Evolutionary conservation across 2,888 invertebrate genomes (phyloP), one percentile per base, ranked within the genome.

Genomic region (Empis stercorea): DNA sequence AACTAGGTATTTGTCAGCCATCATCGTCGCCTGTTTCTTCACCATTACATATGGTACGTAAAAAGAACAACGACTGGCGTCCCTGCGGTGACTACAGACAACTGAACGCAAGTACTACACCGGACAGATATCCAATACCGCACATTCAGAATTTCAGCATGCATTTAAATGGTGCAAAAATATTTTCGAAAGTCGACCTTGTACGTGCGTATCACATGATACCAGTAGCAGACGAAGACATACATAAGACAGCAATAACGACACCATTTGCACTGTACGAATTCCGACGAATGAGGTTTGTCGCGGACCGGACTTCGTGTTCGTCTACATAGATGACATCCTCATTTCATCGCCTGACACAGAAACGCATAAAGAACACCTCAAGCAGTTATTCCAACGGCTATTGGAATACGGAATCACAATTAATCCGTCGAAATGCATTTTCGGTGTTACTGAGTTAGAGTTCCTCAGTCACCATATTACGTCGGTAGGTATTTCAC

Each of bases 1-100:
- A 49, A 14, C 23, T n/a, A n/a, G n/a, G 49, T 10, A 47, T 49
- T 27, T 46, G 49, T 39, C 41, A 15, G 15, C 37, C 37, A 14
- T 37, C 15, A 37, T 37, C 37, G 14, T 37, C 37, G 9, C 37
- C 37, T 37, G 9, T 32, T 32, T 32, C 32, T 10, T 32, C 32
- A 32, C 32, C 32, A 13, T 13, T 32, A 10, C 32, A 32, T 32
- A 32, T 32, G 32, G 44, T 10, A 36, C 44, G 11, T 46, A 48
- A 48, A 20, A 20, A 27, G 13, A 13, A 41, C 10, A 30, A 27
- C 9, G 42, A 45, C 30, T 48, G 42, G 45, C 20, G 48, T 10
- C 44, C 45, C 9, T 48, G 48, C 30, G 44, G 47, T 5, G 47
- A 48, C 27, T 48, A 36, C 10, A n/a, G 48, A 4, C 15, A 34